Conservation (phyloP, 2,797 vertebrate genomes). For the Margarornis squamiger region DNA sequence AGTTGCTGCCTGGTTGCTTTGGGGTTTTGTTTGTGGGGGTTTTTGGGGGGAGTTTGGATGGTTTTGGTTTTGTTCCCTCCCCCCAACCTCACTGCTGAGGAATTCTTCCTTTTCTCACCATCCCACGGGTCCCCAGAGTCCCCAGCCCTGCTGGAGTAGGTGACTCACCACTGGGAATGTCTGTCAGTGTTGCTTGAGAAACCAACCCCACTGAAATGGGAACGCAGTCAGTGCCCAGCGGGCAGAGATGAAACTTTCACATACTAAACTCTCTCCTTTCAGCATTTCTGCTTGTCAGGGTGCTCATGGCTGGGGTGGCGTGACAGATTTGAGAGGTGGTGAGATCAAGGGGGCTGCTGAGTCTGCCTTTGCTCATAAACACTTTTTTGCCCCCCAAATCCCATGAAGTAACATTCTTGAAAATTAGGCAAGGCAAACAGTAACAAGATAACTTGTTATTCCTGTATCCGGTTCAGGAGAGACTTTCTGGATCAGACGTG, state of each 20-base stretch:
- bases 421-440: not conserved
- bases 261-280: not conserved
- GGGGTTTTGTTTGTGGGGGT: not conserved
- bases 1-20: not conserved
- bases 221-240: not conserved
- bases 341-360: not conserved
- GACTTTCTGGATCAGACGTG: not conserved
- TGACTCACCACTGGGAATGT: not conserved
- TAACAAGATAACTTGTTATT: not conserved
- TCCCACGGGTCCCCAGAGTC: not conserved
- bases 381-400: not conserved
- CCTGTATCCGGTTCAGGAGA: not conserved
- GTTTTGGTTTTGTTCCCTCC: no score
- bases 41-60: not conserved
- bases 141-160: not conserved
- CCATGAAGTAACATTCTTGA: not conserved
- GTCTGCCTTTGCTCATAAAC: not conserved
- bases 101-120: not conserved
- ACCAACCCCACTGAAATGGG: not conserved
- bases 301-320: not conserved
- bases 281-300: not conserved
- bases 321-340: not conserved
- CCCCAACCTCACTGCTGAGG: not conserved
- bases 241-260: not conserved
- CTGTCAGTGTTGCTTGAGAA: not conserved